phyloP scores from a whole-genome alignment of 2,888 invertebrate genomes.

The Notocelia uddmanniana region DNA sequence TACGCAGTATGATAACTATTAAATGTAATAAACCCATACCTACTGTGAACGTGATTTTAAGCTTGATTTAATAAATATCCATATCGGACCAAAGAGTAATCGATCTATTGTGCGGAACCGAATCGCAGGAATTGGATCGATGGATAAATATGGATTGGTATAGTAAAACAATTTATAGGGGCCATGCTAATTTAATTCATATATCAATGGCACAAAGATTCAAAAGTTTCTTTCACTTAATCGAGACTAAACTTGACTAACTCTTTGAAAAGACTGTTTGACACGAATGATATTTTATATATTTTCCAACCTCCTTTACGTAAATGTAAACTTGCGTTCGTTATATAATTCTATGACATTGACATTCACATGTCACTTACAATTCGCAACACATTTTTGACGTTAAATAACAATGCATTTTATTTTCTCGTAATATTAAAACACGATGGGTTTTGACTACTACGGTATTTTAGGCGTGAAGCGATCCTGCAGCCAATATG shows the following conservation, averaged over 20 bases:
- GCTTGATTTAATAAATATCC: no score
- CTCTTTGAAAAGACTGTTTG: not conserved
- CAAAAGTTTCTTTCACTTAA: no score
- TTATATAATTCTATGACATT: not conserved
- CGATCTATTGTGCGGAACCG: no score
- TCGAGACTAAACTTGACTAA: not conserved
- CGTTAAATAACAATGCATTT: conserved; percentile 17
- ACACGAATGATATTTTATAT: not conserved
- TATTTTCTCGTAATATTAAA: conserved; percentile 12
- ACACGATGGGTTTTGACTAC: conserved; percentile 89
- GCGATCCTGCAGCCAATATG: conserved; percentile 87
- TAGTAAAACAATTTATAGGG: no score
- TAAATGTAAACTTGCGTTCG: not conserved
- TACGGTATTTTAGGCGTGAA: conserved; percentile 91
- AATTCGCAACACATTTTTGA: conserved; percentile 24
- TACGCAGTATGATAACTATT: no score
- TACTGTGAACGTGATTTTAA: no score
- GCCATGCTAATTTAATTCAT: no score
- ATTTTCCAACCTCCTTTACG: not conserved
- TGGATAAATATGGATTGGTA: no score
- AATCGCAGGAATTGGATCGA: no score
- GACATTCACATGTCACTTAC: conserved; percentile 8
- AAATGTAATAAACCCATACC: no score
- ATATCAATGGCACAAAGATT: no score
- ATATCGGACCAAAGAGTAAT: no score